Percentiles rank a stretch among this genome's conserved stretches.
phyloP scores from a whole-genome alignment of 2,888 invertebrate genomes.

The Kuschelorhynchus macadamiae region DNA sequence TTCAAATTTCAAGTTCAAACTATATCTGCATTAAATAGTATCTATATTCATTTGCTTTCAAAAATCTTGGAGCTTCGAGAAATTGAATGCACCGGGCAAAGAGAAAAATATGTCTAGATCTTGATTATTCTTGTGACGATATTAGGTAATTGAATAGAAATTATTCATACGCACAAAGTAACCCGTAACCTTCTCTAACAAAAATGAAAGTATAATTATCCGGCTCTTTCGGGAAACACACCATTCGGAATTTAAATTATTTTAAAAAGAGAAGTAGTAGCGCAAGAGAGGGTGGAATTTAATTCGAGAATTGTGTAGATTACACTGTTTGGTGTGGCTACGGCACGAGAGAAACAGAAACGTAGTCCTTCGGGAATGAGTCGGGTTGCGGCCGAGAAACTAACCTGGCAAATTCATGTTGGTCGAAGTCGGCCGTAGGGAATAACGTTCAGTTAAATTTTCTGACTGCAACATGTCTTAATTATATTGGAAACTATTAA shows the following conservation, averaged over 20 bases:
- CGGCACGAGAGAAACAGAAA: constrained; percentile 37
- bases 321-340: constrained; percentile 41
- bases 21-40: no score
- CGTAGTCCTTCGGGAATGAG: constrained; percentile 34
- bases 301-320: constrained; percentile 48
- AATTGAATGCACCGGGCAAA: no score
- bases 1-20: no score
- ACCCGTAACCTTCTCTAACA: background rate
- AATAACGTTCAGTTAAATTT: no score
- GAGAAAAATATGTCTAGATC: background rate
- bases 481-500: no score
- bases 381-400: no score
- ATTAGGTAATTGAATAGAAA: background rate
- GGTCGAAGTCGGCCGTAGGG: no score
- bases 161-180: constrained; percentile 6
- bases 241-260: constrained; percentile 40
- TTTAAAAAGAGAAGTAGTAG: constrained; percentile 37
- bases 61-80: no score
- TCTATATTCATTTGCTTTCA: no score
- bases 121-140: background rate
- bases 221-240: constrained; percentile 28
- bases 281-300: constrained; percentile 32
- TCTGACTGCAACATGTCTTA: no score
- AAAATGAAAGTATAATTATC: constrained; percentile 24
- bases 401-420: no score